Percentiles rank a stretch among this genome's conserved stretches.
phyloP scores from a whole-genome alignment of 2,113 vertebrate genomes.

The Numida meleagris region DNA sequence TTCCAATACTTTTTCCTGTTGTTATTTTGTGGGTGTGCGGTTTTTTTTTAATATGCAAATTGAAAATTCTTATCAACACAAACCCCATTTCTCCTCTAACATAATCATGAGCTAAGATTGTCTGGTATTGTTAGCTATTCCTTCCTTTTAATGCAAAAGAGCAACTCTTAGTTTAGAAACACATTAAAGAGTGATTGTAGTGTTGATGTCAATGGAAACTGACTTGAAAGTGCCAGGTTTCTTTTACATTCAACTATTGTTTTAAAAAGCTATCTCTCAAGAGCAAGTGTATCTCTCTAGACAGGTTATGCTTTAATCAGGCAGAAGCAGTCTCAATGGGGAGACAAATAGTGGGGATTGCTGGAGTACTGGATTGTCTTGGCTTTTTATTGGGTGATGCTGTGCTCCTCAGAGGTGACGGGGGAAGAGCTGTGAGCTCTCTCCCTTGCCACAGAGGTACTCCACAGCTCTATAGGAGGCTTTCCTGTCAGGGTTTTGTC shows the following conservation, averaged over 20 bases:
- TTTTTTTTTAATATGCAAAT: not conserved
- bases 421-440: accelerated
- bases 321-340: not conserved
- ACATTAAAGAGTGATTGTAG: not conserved
- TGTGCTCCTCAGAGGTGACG: not conserved
- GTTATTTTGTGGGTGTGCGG: too few relatives aligned
- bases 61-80: not conserved
- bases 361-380: not conserved
- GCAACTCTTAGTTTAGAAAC: not conserved
- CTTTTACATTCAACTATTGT: not conserved
- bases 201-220: not conserved
- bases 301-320: not conserved
- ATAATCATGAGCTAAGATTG: not conserved
- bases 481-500: not conserved
- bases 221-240: not conserved
- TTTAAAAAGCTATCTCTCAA: not conserved
- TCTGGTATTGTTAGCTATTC: not conserved
- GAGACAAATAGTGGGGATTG: not conserved
- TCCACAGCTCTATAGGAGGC: not conserved
- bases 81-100: not conserved
- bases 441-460: not conserved
- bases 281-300: not conserved
- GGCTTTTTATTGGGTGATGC: not conserved
- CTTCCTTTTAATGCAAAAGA: not conserved
- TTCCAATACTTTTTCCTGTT: not conserved